A percentile compares a stretch with the other conserved stretches of the same genome.
Conservation (phyloP, 2,797 vertebrate species). For the Clarias fuscus region DNA sequence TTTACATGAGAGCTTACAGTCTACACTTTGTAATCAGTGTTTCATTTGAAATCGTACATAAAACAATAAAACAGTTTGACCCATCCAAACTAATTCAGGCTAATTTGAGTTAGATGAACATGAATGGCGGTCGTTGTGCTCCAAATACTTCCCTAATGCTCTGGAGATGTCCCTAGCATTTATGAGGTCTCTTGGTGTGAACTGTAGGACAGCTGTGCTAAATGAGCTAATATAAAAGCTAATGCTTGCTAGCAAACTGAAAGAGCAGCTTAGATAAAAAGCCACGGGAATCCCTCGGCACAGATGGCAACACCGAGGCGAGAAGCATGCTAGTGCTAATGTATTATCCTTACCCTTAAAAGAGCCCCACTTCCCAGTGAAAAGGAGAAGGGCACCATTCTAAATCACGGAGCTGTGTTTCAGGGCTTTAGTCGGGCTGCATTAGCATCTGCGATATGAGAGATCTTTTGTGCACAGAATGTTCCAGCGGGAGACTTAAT, state of each 20-base stretch:
- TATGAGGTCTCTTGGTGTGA: slow-evolving; percentile 13
- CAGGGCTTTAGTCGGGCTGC: slow-evolving; percentile 32
- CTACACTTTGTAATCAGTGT: not conserved
- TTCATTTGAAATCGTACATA: not conserved
- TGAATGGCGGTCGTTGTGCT: slow-evolving; percentile 3
- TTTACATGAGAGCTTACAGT: not conserved
- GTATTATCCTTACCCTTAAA: slow-evolving; percentile 28
- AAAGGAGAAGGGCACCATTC: slow-evolving; percentile 27
- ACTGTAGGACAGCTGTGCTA: slow-evolving; percentile 19
- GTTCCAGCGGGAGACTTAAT: slow-evolving; percentile 46
- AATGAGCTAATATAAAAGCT: slow-evolving; percentile 46
- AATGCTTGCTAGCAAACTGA: slow-evolving; percentile 31
- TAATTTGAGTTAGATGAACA: slow-evolving; percentile 17
- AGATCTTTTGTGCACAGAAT: slow-evolving; percentile 32
- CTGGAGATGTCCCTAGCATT: slow-evolving; percentile 18
- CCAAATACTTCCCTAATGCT: slow-evolving; percentile 11
- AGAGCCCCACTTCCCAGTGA: slow-evolving; percentile 20
- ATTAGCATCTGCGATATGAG: slow-evolving; percentile 40
- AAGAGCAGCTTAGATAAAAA: slow-evolving; percentile 25
- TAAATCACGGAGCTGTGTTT: slow-evolving; percentile 34
- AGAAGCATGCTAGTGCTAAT: slow-evolving; percentile 27
- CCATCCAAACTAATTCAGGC: not conserved
- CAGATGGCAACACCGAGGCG: slow-evolving; percentile 13
- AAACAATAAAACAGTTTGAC: not conserved
- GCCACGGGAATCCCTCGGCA: slow-evolving; percentile 25